Base-by-base conservation (phyloP, 2,888 invertebrate genomes). In the Corythucha ciliata region DNA sequence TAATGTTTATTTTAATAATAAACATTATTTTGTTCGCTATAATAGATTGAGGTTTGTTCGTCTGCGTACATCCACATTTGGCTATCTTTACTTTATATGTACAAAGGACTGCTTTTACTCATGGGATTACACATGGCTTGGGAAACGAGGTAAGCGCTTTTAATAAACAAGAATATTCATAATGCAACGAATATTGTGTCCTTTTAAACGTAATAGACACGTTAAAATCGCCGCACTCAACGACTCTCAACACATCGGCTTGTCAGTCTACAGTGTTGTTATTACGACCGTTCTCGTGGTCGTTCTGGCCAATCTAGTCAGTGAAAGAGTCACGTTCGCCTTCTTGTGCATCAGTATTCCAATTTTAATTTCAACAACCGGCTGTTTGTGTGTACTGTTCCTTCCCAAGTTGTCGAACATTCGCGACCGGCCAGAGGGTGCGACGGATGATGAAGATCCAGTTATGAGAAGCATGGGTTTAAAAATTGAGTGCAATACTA, bases 111-210 rank as follows among this genome's bases (percentile, higher is more conserved):
- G 0, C 74, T 92, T 16, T 75, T 92, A 14, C 77, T 90, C 25
- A 89, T 91, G 55, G 92, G 91, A 0, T 84, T 90, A 3, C 92
- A 90, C 71, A 91, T 92, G 91, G 92, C 92, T 1, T 92, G 92
- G 92, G 90, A 91, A 71, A 93, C 92, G 8, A 78, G 74, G 72
- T 73, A 63, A 63, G 22, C 34, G n/a, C n/a, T n/a, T n/a, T n/a
- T n/a, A n/a, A n/a, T n/a, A n/a, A n/a, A n/a, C 18, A 34, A 10
- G 10, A 29, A 10, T 29, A 29, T 29, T 29, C 10, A 29, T 12
- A 29, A 29, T 29, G n/a, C n/a, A 39, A 21, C 4, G 18, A 39
- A 39, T 39, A 39, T 20, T 20, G 16, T 8, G 37, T 8, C 37
- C 5, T n/a, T 5, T 20, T 5, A 41, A 41, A 14, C 12, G 4